Conservation (phyloP, 2,797 vertebrate species). For the Anguilla obscura region DNA sequence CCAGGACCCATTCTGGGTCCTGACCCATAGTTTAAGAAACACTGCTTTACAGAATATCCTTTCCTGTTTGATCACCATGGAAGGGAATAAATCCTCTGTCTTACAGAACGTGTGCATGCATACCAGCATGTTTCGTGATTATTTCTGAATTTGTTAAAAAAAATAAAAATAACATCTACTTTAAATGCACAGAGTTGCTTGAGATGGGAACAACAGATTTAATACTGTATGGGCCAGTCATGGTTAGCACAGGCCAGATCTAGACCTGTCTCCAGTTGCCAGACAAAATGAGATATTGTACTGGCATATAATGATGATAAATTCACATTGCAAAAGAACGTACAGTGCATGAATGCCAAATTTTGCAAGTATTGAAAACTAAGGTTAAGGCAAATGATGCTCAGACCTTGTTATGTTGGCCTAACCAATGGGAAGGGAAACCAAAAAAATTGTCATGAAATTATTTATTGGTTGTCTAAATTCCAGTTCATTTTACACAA, state of each 20-base stretch:
- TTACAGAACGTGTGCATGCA: background rate
- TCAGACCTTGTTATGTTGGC: background rate
- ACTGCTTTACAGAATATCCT: background rate
- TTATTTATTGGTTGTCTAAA: slow-evolving; percentile 20
- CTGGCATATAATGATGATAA: background rate
- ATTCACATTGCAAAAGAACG: background rate
- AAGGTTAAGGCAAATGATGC: background rate
- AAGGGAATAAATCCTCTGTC: background rate
- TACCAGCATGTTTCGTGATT: background rate
- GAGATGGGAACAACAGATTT: background rate
- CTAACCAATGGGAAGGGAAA: background rate
- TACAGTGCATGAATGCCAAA: background rate
- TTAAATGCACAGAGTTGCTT: background rate
- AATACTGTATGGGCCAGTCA: background rate
- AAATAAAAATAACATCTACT: background rate
- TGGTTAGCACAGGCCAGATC: background rate
- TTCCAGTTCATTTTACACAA: slow-evolving; percentile 16
- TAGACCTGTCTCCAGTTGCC: background rate
- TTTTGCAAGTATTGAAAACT: background rate
- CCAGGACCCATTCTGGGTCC: too few relatives aligned
- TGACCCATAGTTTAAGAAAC: too few relatives aligned
- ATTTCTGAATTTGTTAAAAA: background rate
- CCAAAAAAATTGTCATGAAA: slow-evolving; percentile 1
- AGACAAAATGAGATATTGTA: background rate
- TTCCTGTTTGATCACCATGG: slow-evolving; percentile 3